Evolutionary conservation across 1,140 invertebrate genomes (phyloP), one percentile per base, ranked within the genome.

Genomic region (Samia ricini): DNA sequence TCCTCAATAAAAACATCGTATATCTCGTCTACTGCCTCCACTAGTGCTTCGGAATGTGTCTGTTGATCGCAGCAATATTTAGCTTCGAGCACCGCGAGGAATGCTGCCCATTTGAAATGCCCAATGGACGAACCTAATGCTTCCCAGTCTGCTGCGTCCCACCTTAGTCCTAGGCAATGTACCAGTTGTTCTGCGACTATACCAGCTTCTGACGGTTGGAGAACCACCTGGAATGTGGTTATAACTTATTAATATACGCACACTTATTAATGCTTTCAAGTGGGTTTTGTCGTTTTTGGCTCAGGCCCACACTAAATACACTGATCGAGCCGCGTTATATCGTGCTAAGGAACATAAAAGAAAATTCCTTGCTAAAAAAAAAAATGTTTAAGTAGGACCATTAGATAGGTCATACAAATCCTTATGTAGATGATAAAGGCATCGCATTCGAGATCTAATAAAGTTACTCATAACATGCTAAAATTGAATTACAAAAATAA

Each of bases 1-100:
- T 96, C 95, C 60, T 95, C 93, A 49, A 96, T 93, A 60, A 95
- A 95, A n/a, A 93, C 95, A 69, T 95, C 94, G 75, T 95, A 94
- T 18, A 96, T 91, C 71, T 95, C 95, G 54, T 95, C 92, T 1
- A 96, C 93, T 2, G 94, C 95, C 89, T 95, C 95, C 0, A 92
- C 87, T 5, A 96, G 75, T 0, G 94, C 94, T 42, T 92, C 91
- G 12, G 84, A 77, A 74, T 95, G 93, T 42, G 93, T 75, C 23
- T 90, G 91, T 42, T 92, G 90, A 33, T 91, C 91, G 60, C 92
- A 91, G 33, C 93, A 91, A 75, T 94, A 95, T 68, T 94, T 93
- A 18, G 93, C 93, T 77, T 96, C 94, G n/a, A 95, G 77, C 19
- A 95, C 92, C n/a, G 94, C 93, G 3, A 95, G 83, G 79, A 96